Percentiles rank a stretch among this genome's conserved stretches.
These are phyloP conservation scores for Calephelis virginiensis DNA, from an alignment of 1,140 invertebrate genomes.

Conservation along the genomic window DNA sequence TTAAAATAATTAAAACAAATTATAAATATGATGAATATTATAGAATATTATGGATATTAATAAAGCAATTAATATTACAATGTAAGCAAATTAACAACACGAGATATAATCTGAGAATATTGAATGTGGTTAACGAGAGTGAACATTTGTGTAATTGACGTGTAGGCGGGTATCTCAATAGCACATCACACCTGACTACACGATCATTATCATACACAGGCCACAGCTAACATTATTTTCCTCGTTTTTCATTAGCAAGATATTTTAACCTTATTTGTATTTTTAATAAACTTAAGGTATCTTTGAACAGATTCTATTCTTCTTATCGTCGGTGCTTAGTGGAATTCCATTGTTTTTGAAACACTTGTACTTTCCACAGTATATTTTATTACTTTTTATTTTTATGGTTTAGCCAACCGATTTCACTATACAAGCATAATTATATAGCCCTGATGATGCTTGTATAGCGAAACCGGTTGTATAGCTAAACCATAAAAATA, in stretches of 20 bases:
- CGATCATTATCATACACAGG: constrained; percentile 1
- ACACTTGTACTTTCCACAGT: too few species aligned
- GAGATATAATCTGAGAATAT: constrained; percentile 17
- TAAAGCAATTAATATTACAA: constrained; percentile 52
- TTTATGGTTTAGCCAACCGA: too few species aligned
- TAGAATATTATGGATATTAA: constrained; percentile 33
- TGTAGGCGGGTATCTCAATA: constrained; percentile 27
- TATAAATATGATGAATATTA: too few species aligned
- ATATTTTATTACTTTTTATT: too few species aligned
- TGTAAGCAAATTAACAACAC: constrained; percentile 37
- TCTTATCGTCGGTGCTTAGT: too few species aligned
- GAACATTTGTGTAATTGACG: constrained; percentile 26
- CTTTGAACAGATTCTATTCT: too few species aligned
- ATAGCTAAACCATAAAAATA: too few species aligned
- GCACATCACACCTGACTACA: constrained; percentile 17
- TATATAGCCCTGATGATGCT: too few species aligned
- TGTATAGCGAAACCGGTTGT: too few species aligned
- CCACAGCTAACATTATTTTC: background rate
- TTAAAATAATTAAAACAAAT: too few species aligned
- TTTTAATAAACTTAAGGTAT: background rate
- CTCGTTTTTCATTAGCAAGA: background rate
- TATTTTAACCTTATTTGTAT: background rate
- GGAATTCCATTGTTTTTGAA: too few species aligned
- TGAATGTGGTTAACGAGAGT: constrained; percentile 24
- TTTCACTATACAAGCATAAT: too few species aligned